phyloP scores from a whole-genome alignment of 2,888 invertebrate species.

The Orthonychiurus folsomi region DNA sequence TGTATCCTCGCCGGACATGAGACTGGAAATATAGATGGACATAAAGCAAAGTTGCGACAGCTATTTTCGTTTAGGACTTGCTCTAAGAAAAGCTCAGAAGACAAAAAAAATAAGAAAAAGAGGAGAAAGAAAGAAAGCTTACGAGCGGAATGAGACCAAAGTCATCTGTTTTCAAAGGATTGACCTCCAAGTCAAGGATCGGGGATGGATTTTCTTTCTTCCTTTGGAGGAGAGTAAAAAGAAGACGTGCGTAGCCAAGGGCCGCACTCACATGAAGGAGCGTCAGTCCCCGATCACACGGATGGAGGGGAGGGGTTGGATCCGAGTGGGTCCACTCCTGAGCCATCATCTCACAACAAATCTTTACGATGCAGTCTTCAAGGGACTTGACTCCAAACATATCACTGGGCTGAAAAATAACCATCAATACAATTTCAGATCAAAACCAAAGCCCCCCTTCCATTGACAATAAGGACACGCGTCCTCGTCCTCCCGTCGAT shows the following conservation, averaged over 20 bases:
- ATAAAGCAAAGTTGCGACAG: not conserved
- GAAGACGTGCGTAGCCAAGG: constrained; percentile 74
- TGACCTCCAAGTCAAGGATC: constrained; percentile 81
- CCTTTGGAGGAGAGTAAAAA: constrained; percentile 77
- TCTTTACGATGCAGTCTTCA: constrained; percentile 75
- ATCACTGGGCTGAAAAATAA: constrained; percentile 45
- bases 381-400: constrained; percentile 46
- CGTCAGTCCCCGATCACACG: constrained; percentile 59
- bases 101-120: constrained; percentile 6
- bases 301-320: constrained; percentile 50
- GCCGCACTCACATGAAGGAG: constrained; percentile 83
- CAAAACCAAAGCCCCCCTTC: too few species aligned
- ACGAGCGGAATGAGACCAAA: constrained; percentile 88
- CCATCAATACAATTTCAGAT: not conserved
- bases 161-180: constrained; percentile 78
- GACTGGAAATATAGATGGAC: constrained; percentile 1
- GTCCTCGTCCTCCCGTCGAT: too few species aligned
- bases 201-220: constrained; percentile 77
- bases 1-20: not conserved
- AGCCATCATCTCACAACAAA: constrained; percentile 66
- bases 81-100: not conserved
- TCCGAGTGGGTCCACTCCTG: constrained; percentile 49
- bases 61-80: constrained; percentile 2
- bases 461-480: too few species aligned
- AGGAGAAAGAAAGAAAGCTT: constrained; percentile 42